Base-by-base conservation (phyloP, 2,113 vertebrate genomes). In the Phalacrocorax aristotelis region DNA sequence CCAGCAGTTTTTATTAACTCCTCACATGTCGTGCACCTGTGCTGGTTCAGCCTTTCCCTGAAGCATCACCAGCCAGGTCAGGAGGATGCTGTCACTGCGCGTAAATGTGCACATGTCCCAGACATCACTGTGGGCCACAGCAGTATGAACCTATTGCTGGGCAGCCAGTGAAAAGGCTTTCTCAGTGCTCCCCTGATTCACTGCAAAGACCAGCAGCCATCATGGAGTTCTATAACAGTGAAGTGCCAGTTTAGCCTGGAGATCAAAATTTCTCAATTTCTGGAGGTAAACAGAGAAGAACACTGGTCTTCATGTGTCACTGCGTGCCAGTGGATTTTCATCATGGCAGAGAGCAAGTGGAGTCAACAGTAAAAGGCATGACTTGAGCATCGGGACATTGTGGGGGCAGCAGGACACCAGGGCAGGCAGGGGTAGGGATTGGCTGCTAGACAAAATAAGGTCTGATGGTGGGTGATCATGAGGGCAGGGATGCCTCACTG, bases 1-100 rank as follows among this genome's bases (percentile, higher is more conserved):
- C 87, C 87, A 60, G 78, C 81, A 13, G 26, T 48, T 87, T 90
- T 55, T 69, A 51, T 97, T 97, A 97, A 97, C 97, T 80, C 93
- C 48, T 93, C 20, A 0, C 0, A 1, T 0, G 34, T 94, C 9
- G 0, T 4, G 27, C 65, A 58, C 16, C 71, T 22, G 44, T 2
- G 12, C 29, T 5, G 4, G 49, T 5, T 48, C 75, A 75, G 40
- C 62, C 57, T 60, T 3, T 7, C 18, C 58, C 29, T 3, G 13
- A 13, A 65, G 89, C 65, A 54, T 34, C 74, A 27, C 5, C n/a
- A 55, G 46, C 6, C 0, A 5, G 34, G 42, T 4, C 7, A 8
- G 58, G 34, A 65, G 25, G n/a, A 10, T 51, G 13, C 4, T 58
- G 72, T 13, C 46, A 38, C 49, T 20, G 15, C 70, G 34, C 1